Conservation (phyloP, 1,140 invertebrate species). For the Acromyrmex charruanus region DNA sequence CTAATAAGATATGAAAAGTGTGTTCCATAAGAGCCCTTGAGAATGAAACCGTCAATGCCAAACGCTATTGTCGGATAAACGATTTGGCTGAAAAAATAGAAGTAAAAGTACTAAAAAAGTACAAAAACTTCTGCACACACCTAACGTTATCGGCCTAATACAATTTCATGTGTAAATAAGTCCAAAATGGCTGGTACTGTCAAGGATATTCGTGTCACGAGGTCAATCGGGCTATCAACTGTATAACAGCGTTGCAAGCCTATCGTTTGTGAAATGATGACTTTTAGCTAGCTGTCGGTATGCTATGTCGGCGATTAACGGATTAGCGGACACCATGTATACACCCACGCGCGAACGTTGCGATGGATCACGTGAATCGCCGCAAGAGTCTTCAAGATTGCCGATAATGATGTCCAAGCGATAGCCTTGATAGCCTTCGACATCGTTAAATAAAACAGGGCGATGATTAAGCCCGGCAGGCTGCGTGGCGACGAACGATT, state of each 20-base stretch:
- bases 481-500: slow-evolving; percentile 7
- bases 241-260: slow-evolving; percentile 45
- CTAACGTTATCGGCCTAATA: neutral
- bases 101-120: no score
- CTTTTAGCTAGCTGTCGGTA: neutral
- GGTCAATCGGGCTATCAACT: slow-evolving; percentile 69
- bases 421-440: slow-evolving; percentile 13
- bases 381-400: slow-evolving; percentile 22
- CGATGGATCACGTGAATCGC: slow-evolving; percentile 12
- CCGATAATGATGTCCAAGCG: slow-evolving; percentile 3
- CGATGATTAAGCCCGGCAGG: slow-evolving; percentile 9
- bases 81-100: no score
- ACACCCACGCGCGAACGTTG: slow-evolving; percentile 7
- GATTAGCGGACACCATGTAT: slow-evolving; percentile 13
- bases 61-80: no score
- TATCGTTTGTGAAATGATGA: neutral
- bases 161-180: slow-evolving; percentile 10
- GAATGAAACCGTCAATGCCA: no score
- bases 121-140: no score
- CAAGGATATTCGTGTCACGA: slow-evolving; percentile 65
- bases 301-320: neutral
- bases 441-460: neutral
- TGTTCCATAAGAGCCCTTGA: no score
- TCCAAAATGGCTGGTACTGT: slow-evolving; percentile 35
- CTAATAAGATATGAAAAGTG: no score